Conservation (phyloP, 1,140 invertebrate species). For the Ceratina japonica region DNA sequence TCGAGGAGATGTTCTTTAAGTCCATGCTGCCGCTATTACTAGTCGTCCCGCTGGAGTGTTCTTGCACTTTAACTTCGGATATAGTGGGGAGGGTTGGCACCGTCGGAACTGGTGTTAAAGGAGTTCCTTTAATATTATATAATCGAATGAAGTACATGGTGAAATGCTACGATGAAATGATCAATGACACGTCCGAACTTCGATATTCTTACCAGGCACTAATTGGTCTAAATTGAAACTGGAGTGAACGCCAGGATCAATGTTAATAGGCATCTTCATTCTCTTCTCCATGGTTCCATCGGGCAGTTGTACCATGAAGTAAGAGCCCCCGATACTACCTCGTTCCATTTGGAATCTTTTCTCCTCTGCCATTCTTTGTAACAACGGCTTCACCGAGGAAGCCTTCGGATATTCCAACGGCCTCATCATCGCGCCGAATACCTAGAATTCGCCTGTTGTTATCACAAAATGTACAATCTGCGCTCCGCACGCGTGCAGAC, state of each 20-base stretch:
- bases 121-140: conserved; percentile 80
- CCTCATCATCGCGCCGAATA: conserved; percentile 96
- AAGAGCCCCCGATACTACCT: conserved; percentile 92
- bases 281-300: conserved; percentile 94
- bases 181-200: not conserved
- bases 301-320: conserved; percentile 93
- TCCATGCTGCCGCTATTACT: conserved; percentile 78
- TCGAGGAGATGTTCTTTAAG: conserved; percentile 68
- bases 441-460: conserved; percentile 70
- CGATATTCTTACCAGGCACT: conserved; percentile 80
- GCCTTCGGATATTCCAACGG: conserved; percentile 90
- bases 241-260: conserved; percentile 96
- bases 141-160: conserved; percentile 42
- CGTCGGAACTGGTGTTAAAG: conserved; percentile 86
- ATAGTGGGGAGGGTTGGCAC: conserved; percentile 93
- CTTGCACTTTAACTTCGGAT: conserved; percentile 88
- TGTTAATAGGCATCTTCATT: conserved; percentile 91
- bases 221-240: conserved; percentile 92
- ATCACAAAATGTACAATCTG: conserved; percentile 9
- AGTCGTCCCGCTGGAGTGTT: conserved; percentile 81
- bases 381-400: conserved; percentile 86
- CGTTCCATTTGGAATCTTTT: conserved; percentile 93
- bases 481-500: conserved; percentile 83
- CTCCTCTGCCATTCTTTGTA: conserved; percentile 95
- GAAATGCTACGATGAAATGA: not conserved